Percentiles rank a stretch among this genome's conserved stretches.
Conservation (phyloP, 2,888 invertebrate species). For the Leptogaster cylindrica region DNA sequence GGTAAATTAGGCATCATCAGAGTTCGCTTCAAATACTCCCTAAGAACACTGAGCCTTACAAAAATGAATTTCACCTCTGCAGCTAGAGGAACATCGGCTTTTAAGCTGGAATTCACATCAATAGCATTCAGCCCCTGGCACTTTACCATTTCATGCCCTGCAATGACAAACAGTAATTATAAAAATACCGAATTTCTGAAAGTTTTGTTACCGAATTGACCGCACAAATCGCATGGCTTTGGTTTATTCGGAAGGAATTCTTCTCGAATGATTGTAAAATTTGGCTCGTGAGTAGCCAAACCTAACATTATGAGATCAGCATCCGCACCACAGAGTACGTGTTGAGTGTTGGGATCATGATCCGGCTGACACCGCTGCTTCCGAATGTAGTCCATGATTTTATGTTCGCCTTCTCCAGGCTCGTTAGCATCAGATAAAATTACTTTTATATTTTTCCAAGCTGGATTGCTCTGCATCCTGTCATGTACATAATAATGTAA, state of each 20-base stretch:
- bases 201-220: slow-evolving; percentile 69
- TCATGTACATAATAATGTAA: slow-evolving; percentile 65
- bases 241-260: slow-evolving; percentile 98
- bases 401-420: slow-evolving; percentile 98
- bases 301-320: slow-evolving; percentile 98
- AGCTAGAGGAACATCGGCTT: slow-evolving; percentile 67
- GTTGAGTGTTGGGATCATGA: slow-evolving; percentile 97
- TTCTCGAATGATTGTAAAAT: slow-evolving; percentile 98
- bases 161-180: slow-evolving; percentile 3
- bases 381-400: slow-evolving; percentile 99
- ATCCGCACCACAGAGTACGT: slow-evolving; percentile 97
- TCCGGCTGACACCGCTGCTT: slow-evolving; percentile 91
- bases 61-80: slow-evolving; percentile 89
- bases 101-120: slow-evolving; percentile 63
- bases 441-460: slow-evolving; percentile 92
- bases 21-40: slow-evolving; percentile 92
- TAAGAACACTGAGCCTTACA: slow-evolving; percentile 87
- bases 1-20: slow-evolving; percentile 90
- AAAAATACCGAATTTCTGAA: not conserved
- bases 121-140: slow-evolving; percentile 77
- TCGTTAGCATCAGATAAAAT: slow-evolving; percentile 99
- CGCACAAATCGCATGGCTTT: slow-evolving; percentile 94
- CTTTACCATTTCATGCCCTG: slow-evolving; percentile 90
- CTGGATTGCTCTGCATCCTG: slow-evolving; percentile 85
- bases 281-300: slow-evolving; percentile 96